These are phyloP conservation scores for Henricia sp. DNA, from an alignment of 53 echinoderm and acorn worm species.

Conservation along the genomic window DNA sequence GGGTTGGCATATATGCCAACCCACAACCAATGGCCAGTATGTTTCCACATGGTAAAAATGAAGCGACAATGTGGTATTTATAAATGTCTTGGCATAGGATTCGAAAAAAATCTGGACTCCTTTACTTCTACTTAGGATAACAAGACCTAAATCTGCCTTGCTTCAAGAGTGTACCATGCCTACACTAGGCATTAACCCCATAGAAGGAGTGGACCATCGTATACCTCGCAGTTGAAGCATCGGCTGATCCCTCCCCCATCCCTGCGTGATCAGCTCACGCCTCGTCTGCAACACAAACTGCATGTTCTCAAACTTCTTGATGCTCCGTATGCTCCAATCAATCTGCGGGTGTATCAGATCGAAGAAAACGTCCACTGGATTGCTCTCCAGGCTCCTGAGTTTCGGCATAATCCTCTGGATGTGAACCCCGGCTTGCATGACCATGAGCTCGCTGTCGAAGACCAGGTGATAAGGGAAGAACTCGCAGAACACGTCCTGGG, in stretches of 20 bases:
- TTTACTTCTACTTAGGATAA: too few relatives aligned
- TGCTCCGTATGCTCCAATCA: slow-evolving; percentile 87
- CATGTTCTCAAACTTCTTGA: slow-evolving; percentile 96
- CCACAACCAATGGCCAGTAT: too few relatives aligned
- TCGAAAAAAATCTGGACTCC: too few relatives aligned
- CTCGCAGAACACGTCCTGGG: slow-evolving; percentile 91
- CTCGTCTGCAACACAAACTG: slow-evolving; percentile 96
- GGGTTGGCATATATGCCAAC: too few relatives aligned
- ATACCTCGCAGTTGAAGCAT: slow-evolving; percentile 96
- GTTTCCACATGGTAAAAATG: too few relatives aligned
- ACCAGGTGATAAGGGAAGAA: slow-evolving; percentile 96
- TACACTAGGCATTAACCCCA: background rate
- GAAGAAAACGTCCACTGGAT: slow-evolving; percentile 78
- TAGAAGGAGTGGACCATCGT: background rate
- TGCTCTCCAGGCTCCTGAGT: slow-evolving; percentile 73
- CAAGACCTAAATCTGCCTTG: too few relatives aligned
- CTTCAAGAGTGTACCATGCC: too few relatives aligned
- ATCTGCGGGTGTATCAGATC: slow-evolving; percentile 95
- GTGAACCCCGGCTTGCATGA: slow-evolving; percentile 89
- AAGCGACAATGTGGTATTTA: too few relatives aligned
- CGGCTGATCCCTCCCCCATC: slow-evolving; percentile 81
- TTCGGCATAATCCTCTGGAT: slow-evolving; percentile 91
- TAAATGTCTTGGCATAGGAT: too few relatives aligned
- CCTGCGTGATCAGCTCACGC: slow-evolving; percentile 74
- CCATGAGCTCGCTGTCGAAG: slow-evolving; percentile 78